Evolutionary conservation across 2,888 invertebrate species (phyloP).

Genomic region (Rapana venosa): DNA sequence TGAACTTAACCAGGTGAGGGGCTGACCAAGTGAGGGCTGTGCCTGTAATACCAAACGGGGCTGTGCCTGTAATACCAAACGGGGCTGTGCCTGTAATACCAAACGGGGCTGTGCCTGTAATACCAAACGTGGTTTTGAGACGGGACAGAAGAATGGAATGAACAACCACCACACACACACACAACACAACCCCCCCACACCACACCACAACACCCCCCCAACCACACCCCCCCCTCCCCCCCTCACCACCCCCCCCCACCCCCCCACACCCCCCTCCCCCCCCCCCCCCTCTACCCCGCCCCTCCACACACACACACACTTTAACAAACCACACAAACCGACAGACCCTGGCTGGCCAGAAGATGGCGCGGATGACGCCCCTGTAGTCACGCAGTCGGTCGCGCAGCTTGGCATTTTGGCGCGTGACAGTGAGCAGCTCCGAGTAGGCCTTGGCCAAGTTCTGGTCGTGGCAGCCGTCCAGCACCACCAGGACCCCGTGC

Average conservation of each 20-base stretch:
- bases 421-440: conserved; percentile 40
- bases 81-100: too few species aligned
- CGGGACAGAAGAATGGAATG: background rate
- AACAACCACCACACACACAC: background rate
- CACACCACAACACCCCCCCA: too few species aligned
- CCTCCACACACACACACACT: conserved; percentile 24
- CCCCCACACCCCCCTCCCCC: too few species aligned
- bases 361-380: conserved; percentile 23
- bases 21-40: too few species aligned
- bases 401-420: conserved; percentile 21
- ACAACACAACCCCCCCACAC: background rate
- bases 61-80: background rate
- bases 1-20: too few species aligned
- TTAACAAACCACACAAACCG: background rate
- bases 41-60: background rate
- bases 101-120: too few species aligned
- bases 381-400: conserved; percentile 10
- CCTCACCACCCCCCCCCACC: too few species aligned
- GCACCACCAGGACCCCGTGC: conserved; percentile 41
- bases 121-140: background rate
- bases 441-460: conserved; percentile 45
- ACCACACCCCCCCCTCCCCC: too few species aligned
- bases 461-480: conserved; percentile 46
- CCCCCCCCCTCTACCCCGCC: too few species aligned
- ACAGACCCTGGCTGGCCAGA: conserved; percentile 34